Base-by-base conservation (phyloP, 2,888 invertebrate genomes). In the Andrena flavipes region DNA sequence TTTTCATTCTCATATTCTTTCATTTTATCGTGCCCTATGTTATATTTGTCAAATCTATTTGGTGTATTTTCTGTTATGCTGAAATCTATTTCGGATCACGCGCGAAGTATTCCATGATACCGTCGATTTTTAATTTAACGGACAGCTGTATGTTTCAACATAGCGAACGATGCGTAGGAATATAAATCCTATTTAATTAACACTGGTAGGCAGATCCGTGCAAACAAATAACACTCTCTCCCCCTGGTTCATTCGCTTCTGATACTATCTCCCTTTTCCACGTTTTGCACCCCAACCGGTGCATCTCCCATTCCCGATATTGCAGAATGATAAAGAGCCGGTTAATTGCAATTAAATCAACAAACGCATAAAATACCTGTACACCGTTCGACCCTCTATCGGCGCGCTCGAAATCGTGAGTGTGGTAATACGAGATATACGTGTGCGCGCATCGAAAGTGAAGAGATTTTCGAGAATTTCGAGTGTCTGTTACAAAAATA, bases 101-200 rank as follows among this genome's bases (percentile, higher is more conserved):
- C 16, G 64, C 20, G 49, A 49, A 70, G 60, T 65, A 48, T 71
- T 54, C 71, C 64, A 68, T 59, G 73, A 60, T 60, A 26, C n/a
- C n/a, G 76, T 35, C 79, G 71, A 78, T 78, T 77, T 88, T 88
- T 84, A 83, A 88, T 85, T 88, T 84, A 80, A 85, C 80, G 65
- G 80, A 69, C 63, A 49, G 74, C 51, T 75, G 35, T 33, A 65
- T 26, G 70, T 65, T 82, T 49, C 78, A 59, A 49, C 26, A 60
- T 72, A 65, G 71, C 54, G 71, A 72, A 60, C 82, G 74, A 79
- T 75, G 60, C 72, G 78, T 75, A 75, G 84, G 76, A 85, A 84
- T 82, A 89, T 87, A 84, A 88, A 86, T 86, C 84, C 82, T 86
- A 87, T 89, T 89, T 88, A 89, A 90, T 91, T 89, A 91, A 89